phyloP scores from a whole-genome alignment of 2,888 invertebrate species.

The Listrodromus nycthemerus region DNA sequence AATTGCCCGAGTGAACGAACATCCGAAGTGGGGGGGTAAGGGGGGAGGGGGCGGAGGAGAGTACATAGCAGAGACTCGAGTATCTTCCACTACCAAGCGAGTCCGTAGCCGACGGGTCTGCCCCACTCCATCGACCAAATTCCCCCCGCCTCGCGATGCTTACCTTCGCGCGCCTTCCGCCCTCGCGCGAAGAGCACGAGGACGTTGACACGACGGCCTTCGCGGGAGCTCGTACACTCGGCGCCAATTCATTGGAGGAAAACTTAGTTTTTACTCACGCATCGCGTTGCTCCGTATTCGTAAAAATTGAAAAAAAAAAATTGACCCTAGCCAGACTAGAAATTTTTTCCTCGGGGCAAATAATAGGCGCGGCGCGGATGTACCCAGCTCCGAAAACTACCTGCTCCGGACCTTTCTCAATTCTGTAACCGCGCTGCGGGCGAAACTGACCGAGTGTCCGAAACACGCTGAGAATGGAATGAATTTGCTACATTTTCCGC shows the following conservation, averaged over 20 bases:
- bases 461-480: slow-evolving; percentile 1
- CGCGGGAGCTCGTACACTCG: slow-evolving; percentile 59
- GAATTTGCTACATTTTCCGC: slow-evolving; percentile 74
- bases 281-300: neutral
- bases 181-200: slow-evolving; percentile 77
- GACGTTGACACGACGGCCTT: slow-evolving; percentile 81
- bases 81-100: slow-evolving; percentile 69
- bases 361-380: slow-evolving; percentile 1
- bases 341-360: neutral
- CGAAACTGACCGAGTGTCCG: slow-evolving; percentile 18
- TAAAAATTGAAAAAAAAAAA: neutral
- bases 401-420: slow-evolving; percentile 66
- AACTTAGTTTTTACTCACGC: neutral
- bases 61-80: slow-evolving; percentile 47
- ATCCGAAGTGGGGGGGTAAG: slow-evolving; percentile 40
- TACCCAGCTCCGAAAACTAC: slow-evolving; percentile 26
- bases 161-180: slow-evolving; percentile 62
- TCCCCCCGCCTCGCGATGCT: slow-evolving; percentile 46
- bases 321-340: neutral
- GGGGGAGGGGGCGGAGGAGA: neutral
- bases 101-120: neutral
- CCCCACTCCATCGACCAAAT: slow-evolving; percentile 4
- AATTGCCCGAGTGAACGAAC: slow-evolving; percentile 57
- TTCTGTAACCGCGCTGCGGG: slow-evolving; percentile 52
- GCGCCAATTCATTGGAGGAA: neutral